Conservation (phyloP, 1,140 invertebrate species). For the Plectrocnemia conspersa region DNA sequence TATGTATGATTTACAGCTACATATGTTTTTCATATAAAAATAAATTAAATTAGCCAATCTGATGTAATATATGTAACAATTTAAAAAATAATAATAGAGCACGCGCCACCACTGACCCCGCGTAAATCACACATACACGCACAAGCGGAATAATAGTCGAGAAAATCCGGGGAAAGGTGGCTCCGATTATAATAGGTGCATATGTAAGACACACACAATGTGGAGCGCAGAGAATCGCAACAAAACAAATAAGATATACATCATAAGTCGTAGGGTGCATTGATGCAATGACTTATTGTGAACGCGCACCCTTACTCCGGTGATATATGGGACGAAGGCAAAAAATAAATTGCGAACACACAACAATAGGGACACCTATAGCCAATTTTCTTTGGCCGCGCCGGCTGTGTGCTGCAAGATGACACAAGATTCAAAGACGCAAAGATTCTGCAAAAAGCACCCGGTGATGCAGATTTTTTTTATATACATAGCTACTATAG, state of each 20-base stretch:
- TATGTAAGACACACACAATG: slow-evolving; percentile 25
- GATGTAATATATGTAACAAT: not conserved
- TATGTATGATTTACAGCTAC: not conserved
- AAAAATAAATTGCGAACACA: slow-evolving; percentile 33
- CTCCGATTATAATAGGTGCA: slow-evolving; percentile 13
- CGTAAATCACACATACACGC: slow-evolving; percentile 29
- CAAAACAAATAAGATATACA: slow-evolving; percentile 37
- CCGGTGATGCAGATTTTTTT: no score
- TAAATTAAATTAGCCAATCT: not conserved
- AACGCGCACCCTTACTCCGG: slow-evolving; percentile 24
- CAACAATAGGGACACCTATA: slow-evolving; percentile 29
- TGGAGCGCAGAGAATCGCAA: slow-evolving; percentile 29
- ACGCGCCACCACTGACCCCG: slow-evolving; percentile 11
- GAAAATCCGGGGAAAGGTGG: slow-evolving; percentile 22
- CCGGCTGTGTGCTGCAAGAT: no score
- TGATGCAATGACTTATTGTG: slow-evolving; percentile 35
- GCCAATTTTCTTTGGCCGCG: slow-evolving; percentile 24
- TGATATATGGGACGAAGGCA: slow-evolving; percentile 32
- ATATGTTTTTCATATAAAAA: slow-evolving; percentile 7
- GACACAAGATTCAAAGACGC: not conserved
- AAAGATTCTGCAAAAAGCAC: no score
- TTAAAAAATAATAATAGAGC: slow-evolving; percentile 5
- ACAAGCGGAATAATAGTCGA: slow-evolving; percentile 9
- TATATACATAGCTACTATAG: no score
- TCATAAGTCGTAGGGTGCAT: slow-evolving; percentile 26